These are phyloP conservation scores for Brachionus plicatilis DNA, from an alignment of 1,140 invertebrate species.

Conservation along the genomic window DNA sequence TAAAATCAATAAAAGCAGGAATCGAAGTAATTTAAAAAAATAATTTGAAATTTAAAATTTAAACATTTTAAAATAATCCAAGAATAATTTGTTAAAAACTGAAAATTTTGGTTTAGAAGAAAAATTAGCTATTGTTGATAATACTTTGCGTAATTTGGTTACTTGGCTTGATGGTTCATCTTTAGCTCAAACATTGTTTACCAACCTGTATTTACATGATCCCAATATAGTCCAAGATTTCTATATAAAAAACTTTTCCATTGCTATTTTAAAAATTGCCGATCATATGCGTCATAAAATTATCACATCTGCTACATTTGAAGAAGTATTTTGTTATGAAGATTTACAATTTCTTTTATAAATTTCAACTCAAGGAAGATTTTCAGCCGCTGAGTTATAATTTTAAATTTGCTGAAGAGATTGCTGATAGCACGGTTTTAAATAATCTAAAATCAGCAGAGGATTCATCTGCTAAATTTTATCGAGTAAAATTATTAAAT, in stretches of 20 bases:
- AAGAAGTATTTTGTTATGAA: constrained; percentile 53
- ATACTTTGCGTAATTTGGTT: constrained; percentile 74
- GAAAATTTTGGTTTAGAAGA: constrained; percentile 61
- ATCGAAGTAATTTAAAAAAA: constrained; percentile 62
- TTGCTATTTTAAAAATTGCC: constrained; percentile 80
- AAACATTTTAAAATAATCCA: neutral
- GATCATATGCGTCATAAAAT: constrained; percentile 84
- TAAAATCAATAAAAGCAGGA: constrained; percentile 79
- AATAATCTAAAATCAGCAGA: constrained; percentile 82
- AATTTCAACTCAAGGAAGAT: constrained; percentile 67
- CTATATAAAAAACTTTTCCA: constrained; percentile 75
- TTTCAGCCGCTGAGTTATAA: constrained; percentile 83
- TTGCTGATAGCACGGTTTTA: constrained; percentile 73
- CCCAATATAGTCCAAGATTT: constrained; percentile 77
- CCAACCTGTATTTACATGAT: constrained; percentile 88
- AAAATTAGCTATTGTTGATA: constrained; percentile 77
- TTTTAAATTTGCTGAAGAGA: constrained; percentile 75
- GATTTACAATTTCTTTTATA: neutral
- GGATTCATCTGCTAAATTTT: constrained; percentile 71
- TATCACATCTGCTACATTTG: constrained; percentile 62
- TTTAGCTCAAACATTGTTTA: constrained; percentile 91
- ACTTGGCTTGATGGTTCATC: constrained; percentile 92
- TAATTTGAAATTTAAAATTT: neutral
- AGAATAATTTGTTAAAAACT: constrained; percentile 63
- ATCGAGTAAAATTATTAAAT: constrained; percentile 43